Conservation (phyloP, 2,888 invertebrate species). For the Carpatolechia fugitivella region DNA sequence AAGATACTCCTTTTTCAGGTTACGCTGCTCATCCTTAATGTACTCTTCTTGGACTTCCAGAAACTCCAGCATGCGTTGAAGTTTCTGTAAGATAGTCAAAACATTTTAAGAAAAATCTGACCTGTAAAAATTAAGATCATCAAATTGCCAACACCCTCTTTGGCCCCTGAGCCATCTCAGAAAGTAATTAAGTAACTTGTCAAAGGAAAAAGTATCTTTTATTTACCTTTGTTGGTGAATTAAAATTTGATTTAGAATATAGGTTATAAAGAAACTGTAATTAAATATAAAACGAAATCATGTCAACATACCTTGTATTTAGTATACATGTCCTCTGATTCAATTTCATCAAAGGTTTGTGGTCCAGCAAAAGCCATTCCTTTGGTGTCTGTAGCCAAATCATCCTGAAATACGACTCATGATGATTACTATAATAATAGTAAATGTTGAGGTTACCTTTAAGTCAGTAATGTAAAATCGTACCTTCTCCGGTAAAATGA, state of each 20-base stretch:
- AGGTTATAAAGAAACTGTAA: background rate
- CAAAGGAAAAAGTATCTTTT: too few relatives aligned
- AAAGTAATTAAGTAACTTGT: too few relatives aligned
- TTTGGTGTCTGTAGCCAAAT: slow-evolving; percentile 81
- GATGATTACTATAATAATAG: background rate
- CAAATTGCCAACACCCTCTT: too few relatives aligned
- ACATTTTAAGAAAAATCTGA: too few relatives aligned
- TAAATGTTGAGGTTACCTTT: background rate
- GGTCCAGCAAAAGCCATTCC: slow-evolving; percentile 83
- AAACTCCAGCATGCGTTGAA: slow-evolving; percentile 97
- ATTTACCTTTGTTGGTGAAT: too few relatives aligned
- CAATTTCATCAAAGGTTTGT: slow-evolving; percentile 88
- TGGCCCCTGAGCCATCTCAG: too few relatives aligned
- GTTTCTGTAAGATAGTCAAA: slow-evolving; percentile 84
- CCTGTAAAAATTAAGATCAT: too few relatives aligned
- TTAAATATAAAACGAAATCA: background rate
- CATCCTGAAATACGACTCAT: slow-evolving; percentile 74
- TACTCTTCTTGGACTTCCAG: slow-evolving; percentile 99
- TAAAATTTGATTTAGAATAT: background rate
- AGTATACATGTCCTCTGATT: slow-evolving; percentile 95
- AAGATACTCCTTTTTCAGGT: slow-evolving; percentile 98
- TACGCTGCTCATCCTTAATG: slow-evolving; percentile 99
- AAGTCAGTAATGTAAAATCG: slow-evolving; percentile 16
- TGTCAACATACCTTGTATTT: slow-evolving; percentile 89
- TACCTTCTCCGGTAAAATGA: slow-evolving; percentile 90